These are phyloP conservation scores for Phaethon lepturus DNA, from an alignment of 2,113 vertebrate species.

Conservation along the genomic window DNA sequence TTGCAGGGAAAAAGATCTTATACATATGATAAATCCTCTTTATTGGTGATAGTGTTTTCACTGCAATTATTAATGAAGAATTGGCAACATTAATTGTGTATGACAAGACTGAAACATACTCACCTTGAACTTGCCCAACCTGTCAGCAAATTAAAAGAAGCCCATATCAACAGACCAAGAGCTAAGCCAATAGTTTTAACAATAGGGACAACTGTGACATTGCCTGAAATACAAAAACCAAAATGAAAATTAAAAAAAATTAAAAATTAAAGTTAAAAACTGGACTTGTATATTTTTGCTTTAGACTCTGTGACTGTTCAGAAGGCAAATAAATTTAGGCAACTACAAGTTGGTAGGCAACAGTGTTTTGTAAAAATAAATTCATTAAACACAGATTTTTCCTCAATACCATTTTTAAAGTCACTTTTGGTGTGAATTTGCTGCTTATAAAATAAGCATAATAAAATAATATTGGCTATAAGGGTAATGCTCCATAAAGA, in stretches of 20 bases:
- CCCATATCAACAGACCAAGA: constrained; percentile 89
- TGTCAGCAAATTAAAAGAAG: constrained; percentile 86
- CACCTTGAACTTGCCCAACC: constrained; percentile 93
- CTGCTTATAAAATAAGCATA: neutral
- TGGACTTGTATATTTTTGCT: neutral
- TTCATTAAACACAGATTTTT: neutral
- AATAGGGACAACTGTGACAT: constrained; percentile 85
- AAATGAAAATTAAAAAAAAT: neutral
- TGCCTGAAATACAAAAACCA: constrained; percentile 76
- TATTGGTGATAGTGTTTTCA: neutral
- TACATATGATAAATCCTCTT: neutral
- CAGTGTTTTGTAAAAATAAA: neutral
- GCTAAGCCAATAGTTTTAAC: constrained; percentile 90
- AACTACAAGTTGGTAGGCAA: neutral
- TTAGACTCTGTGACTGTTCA: neutral
- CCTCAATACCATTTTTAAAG: neutral
- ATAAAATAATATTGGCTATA: neutral
- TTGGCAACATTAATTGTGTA: neutral
- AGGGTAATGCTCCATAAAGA: neutral
- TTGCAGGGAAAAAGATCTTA: neutral
- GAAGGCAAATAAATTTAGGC: neutral
- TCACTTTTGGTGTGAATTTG: neutral
- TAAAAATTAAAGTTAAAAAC: neutral
- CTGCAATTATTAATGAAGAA: neutral
- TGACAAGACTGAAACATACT: neutral